Evolutionary conservation across 2,888 invertebrate genomes (phyloP).

Genomic region (Apotomis betuletana): DNA sequence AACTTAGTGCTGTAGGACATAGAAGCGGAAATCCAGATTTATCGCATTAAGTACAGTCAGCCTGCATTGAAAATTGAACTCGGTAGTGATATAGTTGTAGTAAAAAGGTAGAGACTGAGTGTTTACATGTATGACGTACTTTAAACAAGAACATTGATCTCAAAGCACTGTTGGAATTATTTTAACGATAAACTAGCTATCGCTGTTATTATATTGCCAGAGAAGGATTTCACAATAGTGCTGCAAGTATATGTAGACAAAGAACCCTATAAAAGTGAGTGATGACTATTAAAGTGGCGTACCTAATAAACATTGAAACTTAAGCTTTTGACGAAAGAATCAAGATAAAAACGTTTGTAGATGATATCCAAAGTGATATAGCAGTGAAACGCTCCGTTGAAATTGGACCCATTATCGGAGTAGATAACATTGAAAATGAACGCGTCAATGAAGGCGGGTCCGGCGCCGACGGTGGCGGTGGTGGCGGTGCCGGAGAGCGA

Average conservation of each 20-base stretch:
- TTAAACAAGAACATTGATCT: no score
- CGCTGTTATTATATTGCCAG: no score
- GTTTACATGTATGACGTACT: background rate
- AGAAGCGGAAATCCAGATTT: constrained; percentile 1
- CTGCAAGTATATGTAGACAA: no score
- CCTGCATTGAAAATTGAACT: constrained; percentile 1
- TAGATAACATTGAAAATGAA: constrained; percentile 58
- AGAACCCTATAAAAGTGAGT: no score
- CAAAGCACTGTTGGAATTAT: no score
- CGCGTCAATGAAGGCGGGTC: constrained; percentile 70
- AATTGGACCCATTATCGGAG: constrained; percentile 31
- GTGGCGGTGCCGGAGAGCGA: constrained; percentile 88
- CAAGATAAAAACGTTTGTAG: background rate
- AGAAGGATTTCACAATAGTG: no score
- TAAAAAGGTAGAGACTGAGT: background rate
- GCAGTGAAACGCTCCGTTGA: background rate
- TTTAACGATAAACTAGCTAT: background rate
- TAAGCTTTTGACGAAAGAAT: background rate
- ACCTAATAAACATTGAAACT: background rate
- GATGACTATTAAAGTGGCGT: no score
- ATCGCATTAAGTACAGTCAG: background rate
- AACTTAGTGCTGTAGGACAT: constrained; percentile 4
- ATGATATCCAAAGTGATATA: background rate
- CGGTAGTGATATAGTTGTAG: constrained; percentile 11
- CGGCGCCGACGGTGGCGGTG: constrained; percentile 84